These are phyloP conservation scores for Cylloceria caligata DNA, from an alignment of 2,888 invertebrate genomes.

Conservation along the genomic window DNA sequence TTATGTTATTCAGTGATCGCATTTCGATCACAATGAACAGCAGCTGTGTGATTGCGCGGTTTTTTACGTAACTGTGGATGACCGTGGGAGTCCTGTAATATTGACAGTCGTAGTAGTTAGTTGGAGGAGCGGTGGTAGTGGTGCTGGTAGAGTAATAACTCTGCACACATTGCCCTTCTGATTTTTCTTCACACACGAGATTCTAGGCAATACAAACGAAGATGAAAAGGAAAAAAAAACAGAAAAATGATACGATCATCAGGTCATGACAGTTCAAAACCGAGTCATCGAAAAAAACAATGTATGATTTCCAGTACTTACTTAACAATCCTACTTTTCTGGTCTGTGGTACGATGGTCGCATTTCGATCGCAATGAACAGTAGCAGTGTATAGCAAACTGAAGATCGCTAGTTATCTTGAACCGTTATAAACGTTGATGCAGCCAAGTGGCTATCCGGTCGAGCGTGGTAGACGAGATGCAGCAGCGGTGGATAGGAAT, in stretches of 20 bases:
- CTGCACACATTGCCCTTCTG: constrained; percentile 19
- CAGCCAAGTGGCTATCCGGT: constrained; percentile 50
- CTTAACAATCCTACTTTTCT: no score
- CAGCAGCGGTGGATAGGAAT: constrained; percentile 27
- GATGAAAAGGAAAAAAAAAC: background rate
- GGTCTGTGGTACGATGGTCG: background rate
- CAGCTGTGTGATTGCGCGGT: constrained; percentile 68
- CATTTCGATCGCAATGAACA: constrained; percentile 28
- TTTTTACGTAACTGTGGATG: constrained; percentile 77
- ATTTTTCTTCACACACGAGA: constrained; percentile 20
- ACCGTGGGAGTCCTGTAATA: constrained; percentile 50
- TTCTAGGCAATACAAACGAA: background rate
- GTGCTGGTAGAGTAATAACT: constrained; percentile 53
- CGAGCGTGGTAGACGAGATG: constrained; percentile 51
- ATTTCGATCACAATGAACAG: constrained; percentile 30
- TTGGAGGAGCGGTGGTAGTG: constrained; percentile 34
- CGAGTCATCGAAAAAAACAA: background rate
- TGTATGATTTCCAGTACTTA: background rate
- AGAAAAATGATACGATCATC: background rate
- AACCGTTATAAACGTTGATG: constrained; percentile 64
- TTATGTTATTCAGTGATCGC: background rate
- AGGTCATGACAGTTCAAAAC: background rate
- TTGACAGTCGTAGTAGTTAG: constrained; percentile 16
- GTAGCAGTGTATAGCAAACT: constrained; percentile 41
- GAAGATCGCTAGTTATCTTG: constrained; percentile 47